A percentile compares a stretch with the other conserved stretches of the same genome.
Evolutionary conservation across 2,797 vertebrate species (phyloP).

Genomic region (Alfaro cultratus): DNA sequence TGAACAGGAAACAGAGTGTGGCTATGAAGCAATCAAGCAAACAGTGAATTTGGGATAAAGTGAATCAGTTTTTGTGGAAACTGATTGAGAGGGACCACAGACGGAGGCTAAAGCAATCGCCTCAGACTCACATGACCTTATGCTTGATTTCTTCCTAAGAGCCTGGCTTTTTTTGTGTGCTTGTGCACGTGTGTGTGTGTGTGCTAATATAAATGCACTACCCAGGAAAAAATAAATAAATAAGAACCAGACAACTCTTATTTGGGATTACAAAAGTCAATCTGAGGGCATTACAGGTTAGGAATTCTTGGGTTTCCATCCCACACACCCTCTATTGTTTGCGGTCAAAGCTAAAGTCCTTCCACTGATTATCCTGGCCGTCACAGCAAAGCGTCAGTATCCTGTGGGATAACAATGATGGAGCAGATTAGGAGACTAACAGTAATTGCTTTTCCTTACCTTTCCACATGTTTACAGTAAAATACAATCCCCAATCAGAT

Average conservation of each 20-base stretch:
- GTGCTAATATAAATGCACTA: constrained; percentile 6
- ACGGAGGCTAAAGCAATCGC: constrained; percentile 2
- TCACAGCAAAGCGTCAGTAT: constrained; percentile 50
- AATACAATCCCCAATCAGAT: background rate
- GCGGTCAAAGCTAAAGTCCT: constrained; percentile 26
- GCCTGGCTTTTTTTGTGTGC: background rate
- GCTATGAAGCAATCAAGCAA: background rate
- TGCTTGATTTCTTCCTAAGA: constrained; percentile 27
- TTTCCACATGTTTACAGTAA: constrained; percentile 20
- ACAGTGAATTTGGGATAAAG: background rate
- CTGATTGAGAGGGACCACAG: constrained; percentile 42
- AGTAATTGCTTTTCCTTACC: constrained; percentile 26
- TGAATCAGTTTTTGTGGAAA: constrained; percentile 33
- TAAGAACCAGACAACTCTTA: constrained; percentile 7
- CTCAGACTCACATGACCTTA: constrained; percentile 35
- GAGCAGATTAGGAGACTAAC: constrained; percentile 32
- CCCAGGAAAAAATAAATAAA: background rate
- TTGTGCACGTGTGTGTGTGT: background rate
- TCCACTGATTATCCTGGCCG: constrained; percentile 40
- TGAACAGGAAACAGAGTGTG: background rate
- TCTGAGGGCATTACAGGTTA: constrained; percentile 9
- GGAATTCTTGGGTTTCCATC: constrained; percentile 11
- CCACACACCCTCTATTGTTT: constrained; percentile 55
- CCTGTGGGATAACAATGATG: constrained; percentile 45
- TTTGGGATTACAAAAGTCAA: constrained; percentile 28